A percentile compares a stretch with the other conserved stretches of the same genome.
Conservation (phyloP, 2,888 invertebrate genomes). For the Latrodectus hesperus region DNA sequence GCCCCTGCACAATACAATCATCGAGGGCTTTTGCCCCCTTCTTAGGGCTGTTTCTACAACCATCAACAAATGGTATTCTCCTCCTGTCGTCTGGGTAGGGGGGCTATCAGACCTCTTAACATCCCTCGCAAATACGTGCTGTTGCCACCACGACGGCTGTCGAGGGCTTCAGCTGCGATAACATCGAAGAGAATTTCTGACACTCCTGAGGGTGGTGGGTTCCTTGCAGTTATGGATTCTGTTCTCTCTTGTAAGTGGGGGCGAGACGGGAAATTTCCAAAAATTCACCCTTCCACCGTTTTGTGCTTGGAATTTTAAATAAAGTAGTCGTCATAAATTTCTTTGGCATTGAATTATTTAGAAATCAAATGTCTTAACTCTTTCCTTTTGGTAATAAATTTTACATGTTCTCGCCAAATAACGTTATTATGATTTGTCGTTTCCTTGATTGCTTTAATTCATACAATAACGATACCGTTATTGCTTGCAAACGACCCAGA, state of each 20-base stretch:
- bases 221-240: conserved; percentile 1
- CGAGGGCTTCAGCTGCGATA: neutral
- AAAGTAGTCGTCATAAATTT: too few relatives aligned
- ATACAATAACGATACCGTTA: too few relatives aligned
- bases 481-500: too few relatives aligned
- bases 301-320: too few relatives aligned
- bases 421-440: too few relatives aligned
- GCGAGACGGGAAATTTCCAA: too few relatives aligned
- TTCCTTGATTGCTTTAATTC: too few relatives aligned
- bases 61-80: conserved; percentile 53
- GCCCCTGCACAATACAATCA: conserved; percentile 1
- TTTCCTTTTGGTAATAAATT: too few relatives aligned
- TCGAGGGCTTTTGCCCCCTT: neutral
- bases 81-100: conserved; percentile 13
- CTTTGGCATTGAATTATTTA: too few relatives aligned
- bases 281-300: too few relatives aligned
- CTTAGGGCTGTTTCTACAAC: conserved; percentile 17
- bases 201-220: conserved; percentile 8
- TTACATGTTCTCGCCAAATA: too few relatives aligned
- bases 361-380: too few relatives aligned
- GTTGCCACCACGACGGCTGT: conserved; percentile 47
- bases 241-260: neutral
- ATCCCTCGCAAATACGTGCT: conserved; percentile 43
- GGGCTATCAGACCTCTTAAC: neutral
- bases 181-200: conserved; percentile 12